phyloP scores from a whole-genome alignment of 2,797 vertebrate genomes.

The Hipposideros larvatus region DNA sequence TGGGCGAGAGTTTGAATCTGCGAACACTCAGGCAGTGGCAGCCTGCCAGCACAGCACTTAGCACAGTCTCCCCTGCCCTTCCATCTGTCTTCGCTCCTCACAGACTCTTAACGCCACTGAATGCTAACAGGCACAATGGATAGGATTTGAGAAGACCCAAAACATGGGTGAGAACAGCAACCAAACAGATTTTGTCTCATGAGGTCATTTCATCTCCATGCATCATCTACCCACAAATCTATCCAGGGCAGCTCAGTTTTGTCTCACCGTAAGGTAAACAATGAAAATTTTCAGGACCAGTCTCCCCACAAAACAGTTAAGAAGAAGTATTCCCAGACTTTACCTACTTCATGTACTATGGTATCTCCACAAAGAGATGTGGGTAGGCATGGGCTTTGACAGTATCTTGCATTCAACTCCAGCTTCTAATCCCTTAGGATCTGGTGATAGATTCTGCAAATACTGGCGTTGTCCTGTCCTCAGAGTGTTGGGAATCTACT shows the following conservation, averaged over 20 bases:
- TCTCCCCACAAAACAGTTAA: not conserved
- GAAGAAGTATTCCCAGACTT: not conserved
- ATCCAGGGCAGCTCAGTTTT: not conserved
- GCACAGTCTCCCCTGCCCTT: not conserved
- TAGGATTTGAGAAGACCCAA: not conserved
- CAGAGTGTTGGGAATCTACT: not conserved
- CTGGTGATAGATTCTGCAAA: not conserved
- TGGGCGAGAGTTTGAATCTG: constrained; percentile 68
- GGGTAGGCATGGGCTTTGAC: not conserved
- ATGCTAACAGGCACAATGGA: not conserved
- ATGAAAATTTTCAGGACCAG: not conserved
- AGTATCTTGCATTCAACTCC: not conserved
- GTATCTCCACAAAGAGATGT: not conserved
- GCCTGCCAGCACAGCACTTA: constrained; percentile 71
- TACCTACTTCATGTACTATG: not conserved
- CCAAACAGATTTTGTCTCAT: not conserved
- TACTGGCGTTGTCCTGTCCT: not conserved
- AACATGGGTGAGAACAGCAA: not conserved
- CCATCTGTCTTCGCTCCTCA: constrained; percentile 10
- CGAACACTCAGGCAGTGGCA: constrained; percentile 57
- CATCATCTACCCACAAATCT: not conserved
- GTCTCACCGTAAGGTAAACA: not conserved
- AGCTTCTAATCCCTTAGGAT: not conserved
- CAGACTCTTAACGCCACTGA: not conserved
- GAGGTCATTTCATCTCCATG: not conserved